A percentile compares a stretch with the other conserved stretches of the same genome.
These are phyloP conservation scores for Peromyscus aztecus DNA, from an alignment of 2,797 vertebrate species.

Conservation along the genomic window DNA sequence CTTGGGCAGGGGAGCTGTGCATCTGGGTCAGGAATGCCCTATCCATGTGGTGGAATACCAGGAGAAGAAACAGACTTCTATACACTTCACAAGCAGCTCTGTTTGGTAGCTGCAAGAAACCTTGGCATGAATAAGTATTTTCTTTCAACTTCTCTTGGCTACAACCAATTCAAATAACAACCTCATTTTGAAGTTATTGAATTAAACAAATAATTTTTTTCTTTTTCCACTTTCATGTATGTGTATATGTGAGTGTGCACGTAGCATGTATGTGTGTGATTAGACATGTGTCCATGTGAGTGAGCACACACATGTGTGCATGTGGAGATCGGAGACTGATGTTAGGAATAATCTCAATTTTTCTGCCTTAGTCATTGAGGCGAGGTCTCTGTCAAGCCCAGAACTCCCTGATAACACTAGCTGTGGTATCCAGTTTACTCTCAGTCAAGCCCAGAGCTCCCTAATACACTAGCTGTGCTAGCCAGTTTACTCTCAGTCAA, in stretches of 20 bases:
- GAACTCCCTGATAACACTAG: not conserved
- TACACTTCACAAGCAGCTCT: conserved; percentile 79
- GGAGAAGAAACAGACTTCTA: conserved; percentile 74
- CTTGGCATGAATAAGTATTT: conserved; percentile 74
- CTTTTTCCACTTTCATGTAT: not conserved
- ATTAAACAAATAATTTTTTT: conserved; percentile 44
- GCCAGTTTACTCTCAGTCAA: no score
- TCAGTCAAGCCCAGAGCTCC: not conserved
- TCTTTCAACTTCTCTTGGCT: conserved; percentile 65
- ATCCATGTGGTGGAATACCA: conserved; percentile 59
- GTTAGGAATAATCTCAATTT: not conserved
- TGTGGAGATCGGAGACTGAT: not conserved
- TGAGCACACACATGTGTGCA: not conserved
- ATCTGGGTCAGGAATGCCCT: not conserved
- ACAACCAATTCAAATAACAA: conserved; percentile 61
- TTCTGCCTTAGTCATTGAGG: not conserved
- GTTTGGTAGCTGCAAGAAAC: conserved; percentile 66
- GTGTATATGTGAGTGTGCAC: not conserved
- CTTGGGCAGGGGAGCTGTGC: not conserved
- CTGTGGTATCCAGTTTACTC: not conserved
- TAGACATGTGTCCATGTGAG: not conserved
- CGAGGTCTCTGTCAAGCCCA: not conserved
- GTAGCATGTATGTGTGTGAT: not conserved
- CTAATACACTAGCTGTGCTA: no score
- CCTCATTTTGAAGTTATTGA: not conserved